Evolutionary conservation across 2,888 invertebrate genomes (phyloP).

Genomic region (Mimas tiliae): DNA sequence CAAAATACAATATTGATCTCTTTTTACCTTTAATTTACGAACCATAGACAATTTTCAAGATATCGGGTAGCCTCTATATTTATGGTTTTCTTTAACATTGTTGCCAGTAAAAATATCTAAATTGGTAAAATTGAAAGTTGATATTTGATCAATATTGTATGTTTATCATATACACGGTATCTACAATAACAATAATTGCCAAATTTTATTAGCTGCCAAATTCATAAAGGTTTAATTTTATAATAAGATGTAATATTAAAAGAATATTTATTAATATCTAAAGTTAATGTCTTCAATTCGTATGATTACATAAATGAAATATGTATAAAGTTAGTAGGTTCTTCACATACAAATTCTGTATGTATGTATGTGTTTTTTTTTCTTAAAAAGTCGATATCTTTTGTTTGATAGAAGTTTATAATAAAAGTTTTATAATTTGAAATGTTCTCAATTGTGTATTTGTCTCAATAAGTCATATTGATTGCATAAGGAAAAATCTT

Average conservation of each 20-base stretch:
- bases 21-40: not conserved
- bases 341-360: conserved; percentile 3
- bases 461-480: too few species aligned
- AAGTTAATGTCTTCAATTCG: conserved; percentile 13
- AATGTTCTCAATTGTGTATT: too few species aligned
- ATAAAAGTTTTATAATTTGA: too few species aligned
- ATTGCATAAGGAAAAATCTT: too few species aligned
- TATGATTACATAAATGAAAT: not conserved
- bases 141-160: not conserved
- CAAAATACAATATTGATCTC: not conserved
- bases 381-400: too few species aligned
- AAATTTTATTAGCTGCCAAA: not conserved
- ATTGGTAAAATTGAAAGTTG: not conserved
- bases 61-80: conserved; percentile 7
- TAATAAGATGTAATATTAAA: conserved; percentile 36
- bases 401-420: too few species aligned
- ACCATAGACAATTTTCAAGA: not conserved
- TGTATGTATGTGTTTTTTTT: too few species aligned
- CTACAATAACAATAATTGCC: not conserved
- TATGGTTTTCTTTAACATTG: not conserved
- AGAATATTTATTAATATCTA: conserved; percentile 18
- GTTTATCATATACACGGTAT: not conserved
- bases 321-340: not conserved
- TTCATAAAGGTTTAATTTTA: conserved; percentile 32
- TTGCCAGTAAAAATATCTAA: not conserved